Base-by-base conservation (phyloP, 2,888 invertebrate genomes). In the Branchipolynoe longqiensis region DNA sequence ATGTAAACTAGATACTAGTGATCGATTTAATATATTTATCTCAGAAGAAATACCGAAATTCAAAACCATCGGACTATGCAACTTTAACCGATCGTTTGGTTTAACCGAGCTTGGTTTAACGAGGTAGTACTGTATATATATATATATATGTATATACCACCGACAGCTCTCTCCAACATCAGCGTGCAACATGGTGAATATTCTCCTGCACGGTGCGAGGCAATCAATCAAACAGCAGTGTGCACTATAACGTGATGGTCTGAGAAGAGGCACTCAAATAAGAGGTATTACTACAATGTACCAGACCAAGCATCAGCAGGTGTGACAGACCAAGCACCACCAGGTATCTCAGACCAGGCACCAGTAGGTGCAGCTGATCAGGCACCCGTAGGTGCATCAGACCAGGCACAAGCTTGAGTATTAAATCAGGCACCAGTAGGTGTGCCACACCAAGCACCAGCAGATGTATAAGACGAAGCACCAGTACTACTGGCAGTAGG, bases 381-480 rank as follows among this genome's bases (percentile, higher is more conserved):
- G 8, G 8, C 18, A 8, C 8, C 18, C 18, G 8, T 8, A 48
- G 18, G 18, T 12, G 48, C 8, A 48, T 18, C 48, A 48, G 48
- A 12, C 48, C 18, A 12, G 18, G 48, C 18, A 48, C 48, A 48
- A 31, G 25, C 14, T 25, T 62, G 62, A 62, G 62, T 31, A 25
- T 62, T 25, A 12, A 31, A 31, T 62, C 56, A 62, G 62, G 62
- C n/a, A 25, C 28, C 25, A 18, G 62, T 28, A 62, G 31, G 25
- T 28, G 62, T 25, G 18, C 12, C 14, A 31, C 2, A 28, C 2
- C 31, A 31, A 31, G 62, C 28, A 62, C 28, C 28, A 62, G 62
- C 28, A 62, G n/a, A n/a, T n/a, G n/a, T n/a, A n/a, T n/a, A n/a
- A n/a, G n/a, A 48, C 48, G 62, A 31, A 31, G 62, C 62, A 62